Evolutionary conservation across 2,113 vertebrate species (phyloP), one percentile per base, ranked within the genome.

Genomic region (Mus spicilegus): DNA sequence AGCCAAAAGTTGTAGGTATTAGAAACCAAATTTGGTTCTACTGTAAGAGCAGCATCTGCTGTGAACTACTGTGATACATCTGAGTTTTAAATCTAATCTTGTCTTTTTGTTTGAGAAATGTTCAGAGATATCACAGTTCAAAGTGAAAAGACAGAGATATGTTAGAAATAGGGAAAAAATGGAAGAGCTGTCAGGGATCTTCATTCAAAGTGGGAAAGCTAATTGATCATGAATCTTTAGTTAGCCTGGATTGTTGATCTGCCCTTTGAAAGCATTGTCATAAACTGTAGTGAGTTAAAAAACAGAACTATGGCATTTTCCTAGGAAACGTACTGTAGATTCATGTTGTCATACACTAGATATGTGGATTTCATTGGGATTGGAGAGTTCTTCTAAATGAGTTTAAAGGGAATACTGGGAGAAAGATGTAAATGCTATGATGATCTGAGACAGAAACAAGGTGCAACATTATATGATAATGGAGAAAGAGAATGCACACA

Each of bases 61-160:
- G n/a, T 65, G 14, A 65, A 65, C 39, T 42, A 65, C 39, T 65
- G 4, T 30, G 58, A 24, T 39, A 46, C 46, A 39, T 65, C 58
- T 85, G 58, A 84, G 11, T 17, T 63, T 46, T 22, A 76, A 80
- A 76, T 65, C 24, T 91, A 67, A 78, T 85, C 46, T 26, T 67
- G 13, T 88, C 58, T 76, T 77, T 51, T 96, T 51, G 12, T 81
- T 94, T 89, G 67, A 90, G 56, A 93, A 63, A n/a, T 90, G 17
- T 78, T 30, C 69, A 61, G 46, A 69, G 39, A 81, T 72, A 78
- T 72, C 39, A 36, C n/a, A 77, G 39, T 75, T 82, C 36, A 78
- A 85, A 85, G 7, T 89, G 11, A 92, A 63, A 89, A 89, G 75
- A 73, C 7, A 89, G 39, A 5, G n/a, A 49, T 85, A 1, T 77